A percentile compares a stretch with the other conserved stretches of the same genome.
These are phyloP conservation scores for Rhagologus leucostigma DNA, from an alignment of 2,113 vertebrate species.

Conservation along the genomic window DNA sequence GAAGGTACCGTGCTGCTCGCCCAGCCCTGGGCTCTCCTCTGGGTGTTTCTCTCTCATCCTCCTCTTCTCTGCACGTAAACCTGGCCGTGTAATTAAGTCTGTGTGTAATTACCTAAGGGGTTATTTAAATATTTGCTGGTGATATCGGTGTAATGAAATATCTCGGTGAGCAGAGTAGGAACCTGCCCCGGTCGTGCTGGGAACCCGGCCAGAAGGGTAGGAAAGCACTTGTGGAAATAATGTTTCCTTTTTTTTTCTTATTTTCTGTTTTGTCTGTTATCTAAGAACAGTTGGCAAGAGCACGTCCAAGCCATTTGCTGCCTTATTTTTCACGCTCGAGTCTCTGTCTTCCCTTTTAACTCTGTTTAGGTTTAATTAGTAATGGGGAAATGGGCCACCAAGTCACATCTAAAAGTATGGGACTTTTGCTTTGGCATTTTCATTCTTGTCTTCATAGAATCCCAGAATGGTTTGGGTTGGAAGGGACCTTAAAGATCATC, in stretches of 20 bases:
- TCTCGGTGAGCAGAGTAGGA: not conserved
- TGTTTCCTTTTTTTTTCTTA: not conserved
- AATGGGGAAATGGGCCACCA: not conserved
- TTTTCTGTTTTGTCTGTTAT: not conserved
- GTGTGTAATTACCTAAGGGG: not conserved
- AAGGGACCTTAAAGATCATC: not conserved
- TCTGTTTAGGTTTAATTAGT: not conserved
- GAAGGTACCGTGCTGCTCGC: not conserved
- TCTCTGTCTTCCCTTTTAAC: not conserved
- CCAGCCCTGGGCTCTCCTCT: fast-evolving
- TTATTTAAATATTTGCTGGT: not conserved
- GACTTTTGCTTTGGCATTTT: not conserved
- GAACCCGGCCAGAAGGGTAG: not conserved
- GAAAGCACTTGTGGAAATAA: not conserved
- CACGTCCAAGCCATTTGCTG: not conserved
- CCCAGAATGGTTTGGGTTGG: not conserved
- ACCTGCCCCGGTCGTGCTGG: not conserved
- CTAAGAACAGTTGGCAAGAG: not conserved
- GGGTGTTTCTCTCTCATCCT: not conserved
- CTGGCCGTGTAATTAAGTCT: fast-evolving
- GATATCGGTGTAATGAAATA: not conserved
- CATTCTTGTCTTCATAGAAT: not conserved
- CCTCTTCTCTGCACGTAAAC: not conserved
- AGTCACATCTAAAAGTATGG: not conserved
- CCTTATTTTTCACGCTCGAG: not conserved